A percentile compares a stretch with the other conserved stretches of the same genome.
These are phyloP conservation scores for Ophion ventricosus DNA, from an alignment of 2,888 invertebrate species.

Conservation along the genomic window DNA sequence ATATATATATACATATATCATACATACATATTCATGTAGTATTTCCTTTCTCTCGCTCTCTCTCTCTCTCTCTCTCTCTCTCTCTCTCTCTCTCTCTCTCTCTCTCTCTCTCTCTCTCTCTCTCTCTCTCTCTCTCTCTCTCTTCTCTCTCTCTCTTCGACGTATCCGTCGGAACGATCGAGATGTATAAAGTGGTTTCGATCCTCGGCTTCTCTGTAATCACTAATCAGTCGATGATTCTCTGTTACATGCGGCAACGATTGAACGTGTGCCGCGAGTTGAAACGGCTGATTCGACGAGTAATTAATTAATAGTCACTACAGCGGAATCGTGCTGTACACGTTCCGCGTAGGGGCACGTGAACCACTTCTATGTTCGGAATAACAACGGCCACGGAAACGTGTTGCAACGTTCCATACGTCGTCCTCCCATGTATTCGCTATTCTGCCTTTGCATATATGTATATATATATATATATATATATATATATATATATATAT, in stretches of 20 bases:
- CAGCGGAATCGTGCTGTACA: slow-evolving; percentile 44
- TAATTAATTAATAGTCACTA: slow-evolving; percentile 76
- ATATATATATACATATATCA: neutral
- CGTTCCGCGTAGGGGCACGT: slow-evolving; percentile 14
- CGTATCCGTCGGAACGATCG: slow-evolving; percentile 17
- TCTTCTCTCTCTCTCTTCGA: slow-evolving; percentile 10
- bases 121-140: too few relatives aligned
- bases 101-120: slow-evolving; percentile 26
- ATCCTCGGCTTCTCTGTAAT: slow-evolving; percentile 70
- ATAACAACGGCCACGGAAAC: slow-evolving; percentile 5
- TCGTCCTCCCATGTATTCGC: neutral
- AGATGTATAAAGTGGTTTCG: slow-evolving; percentile 54
- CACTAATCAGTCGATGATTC: slow-evolving; percentile 71
- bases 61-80: neutral
- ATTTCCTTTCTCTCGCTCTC: too few relatives aligned
- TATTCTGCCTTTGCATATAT: neutral
- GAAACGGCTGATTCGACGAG: slow-evolving; percentile 70
- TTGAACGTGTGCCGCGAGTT: slow-evolving; percentile 61
- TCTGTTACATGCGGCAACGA: slow-evolving; percentile 66
- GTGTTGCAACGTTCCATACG: slow-evolving; percentile 5
- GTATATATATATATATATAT: neutral
- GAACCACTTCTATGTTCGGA: slow-evolving; percentile 38
- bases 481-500: neutral
- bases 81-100: neutral
- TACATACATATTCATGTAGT: neutral